Evolutionary conservation across 2,113 vertebrate genomes (phyloP), one percentile per base, ranked within the genome.

Genomic region (Psittacula cyanocephala): DNA sequence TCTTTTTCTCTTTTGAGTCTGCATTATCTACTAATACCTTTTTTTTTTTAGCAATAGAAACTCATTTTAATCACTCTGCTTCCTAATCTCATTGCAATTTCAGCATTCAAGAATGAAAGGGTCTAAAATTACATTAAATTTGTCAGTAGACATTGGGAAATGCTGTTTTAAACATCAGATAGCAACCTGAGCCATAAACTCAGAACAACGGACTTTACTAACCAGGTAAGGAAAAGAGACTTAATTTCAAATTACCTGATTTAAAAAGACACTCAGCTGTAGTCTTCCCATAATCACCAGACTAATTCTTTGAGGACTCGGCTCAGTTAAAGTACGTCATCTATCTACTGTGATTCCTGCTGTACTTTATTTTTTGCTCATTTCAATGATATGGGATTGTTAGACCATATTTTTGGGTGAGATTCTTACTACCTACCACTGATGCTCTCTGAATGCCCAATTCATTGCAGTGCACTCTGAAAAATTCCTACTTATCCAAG

Each of bases 181-280:
- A 53, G 49, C 79, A 81, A 70, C 28, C 31, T 17, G 59, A 88
- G 76, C 63, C 79, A 65, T 5, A 11, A 77, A 65, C 62, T 77
- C 41, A 59, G 76, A 86, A 90, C 72, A 91, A 92, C 8, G 14
- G 60, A 35, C 63, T 89, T 43, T 64, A 59, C 60, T 62, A 76
- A 88, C 47, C 5, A 69, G 75, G 41, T 72, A 88, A 49, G 33
- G 37, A 76, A 93, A 85, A 57, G 39, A 68, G 53, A 86, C 46
- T 74, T 92, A 55, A 94, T 85, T 94, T 89, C 74, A 93, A 94
- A 95, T 84, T 53, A 71, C 31, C 39, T 67, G 65, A 79, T 79
- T 81, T 90, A 39, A 87, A 92, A 94, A 89, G 78, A 75, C 84
- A 71, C 23, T 43, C 55, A n/a, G 28, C 41, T 84, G 39, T 47